Conservation (phyloP, 2,888 invertebrate genomes). For the Amphimallon solstitiale region DNA sequence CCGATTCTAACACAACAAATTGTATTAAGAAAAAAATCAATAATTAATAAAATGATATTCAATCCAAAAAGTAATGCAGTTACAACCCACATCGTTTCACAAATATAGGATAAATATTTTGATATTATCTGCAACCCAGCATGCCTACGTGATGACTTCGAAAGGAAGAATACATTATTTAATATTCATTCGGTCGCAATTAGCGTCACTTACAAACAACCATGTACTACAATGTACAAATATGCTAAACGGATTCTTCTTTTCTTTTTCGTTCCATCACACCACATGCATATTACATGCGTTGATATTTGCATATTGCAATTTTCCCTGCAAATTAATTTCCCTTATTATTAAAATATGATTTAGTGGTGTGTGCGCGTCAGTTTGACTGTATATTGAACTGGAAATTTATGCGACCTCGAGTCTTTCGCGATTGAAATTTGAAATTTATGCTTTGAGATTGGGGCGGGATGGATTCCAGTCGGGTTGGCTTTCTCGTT, state of each 20-base stretch:
- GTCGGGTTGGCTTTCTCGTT: neutral
- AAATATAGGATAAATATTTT: conserved; percentile 27
- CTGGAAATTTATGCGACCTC: conserved; percentile 19
- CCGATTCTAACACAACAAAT: too few relatives aligned
- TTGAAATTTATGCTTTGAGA: neutral
- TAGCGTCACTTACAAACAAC: conserved; percentile 43
- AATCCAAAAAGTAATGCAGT: too few relatives aligned
- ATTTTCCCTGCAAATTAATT: conserved; percentile 19
- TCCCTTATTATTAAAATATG: conserved; percentile 24
- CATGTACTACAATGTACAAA: conserved; percentile 40
- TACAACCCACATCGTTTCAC: too few relatives aligned
- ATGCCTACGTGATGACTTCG: conserved; percentile 31
- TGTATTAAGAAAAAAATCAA: too few relatives aligned
- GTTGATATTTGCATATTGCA: conserved; percentile 11
- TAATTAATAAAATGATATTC: too few relatives aligned
- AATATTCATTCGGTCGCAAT: conserved; percentile 41
- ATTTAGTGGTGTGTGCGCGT: conserved; percentile 13
- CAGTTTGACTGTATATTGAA: neutral
- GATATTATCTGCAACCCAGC: conserved; percentile 29
- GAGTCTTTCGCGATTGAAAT: conserved; percentile 5
- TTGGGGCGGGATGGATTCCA: neutral
- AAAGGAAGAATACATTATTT: conserved; percentile 32
- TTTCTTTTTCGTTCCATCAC: neutral
- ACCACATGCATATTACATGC: neutral
- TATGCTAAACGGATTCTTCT: conserved; percentile 38